Conservation (phyloP, 2,888 invertebrate genomes). For the Alviniconcha strummeri region DNA sequence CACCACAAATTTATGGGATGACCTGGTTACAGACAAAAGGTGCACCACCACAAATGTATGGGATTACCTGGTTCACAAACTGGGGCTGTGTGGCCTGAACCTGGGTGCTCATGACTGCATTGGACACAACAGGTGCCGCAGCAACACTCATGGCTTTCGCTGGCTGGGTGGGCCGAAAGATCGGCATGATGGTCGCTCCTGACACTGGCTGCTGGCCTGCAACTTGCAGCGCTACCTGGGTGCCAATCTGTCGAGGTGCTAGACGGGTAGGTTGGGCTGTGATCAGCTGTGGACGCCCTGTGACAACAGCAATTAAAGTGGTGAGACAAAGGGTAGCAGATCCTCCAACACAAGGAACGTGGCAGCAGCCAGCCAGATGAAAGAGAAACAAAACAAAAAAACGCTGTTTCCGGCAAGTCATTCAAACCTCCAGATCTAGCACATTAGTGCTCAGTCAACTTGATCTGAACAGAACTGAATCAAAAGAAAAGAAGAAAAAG, state of each 20-base stretch:
- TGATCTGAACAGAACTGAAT: too few species aligned
- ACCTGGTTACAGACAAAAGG: too few species aligned
- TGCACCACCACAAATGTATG: not conserved
- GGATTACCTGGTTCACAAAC: conserved; percentile 30
- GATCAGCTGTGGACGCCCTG: conserved; percentile 27
- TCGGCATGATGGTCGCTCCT: conserved; percentile 20
- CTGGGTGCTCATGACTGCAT: conserved; percentile 8
- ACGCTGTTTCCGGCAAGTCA: too few species aligned
- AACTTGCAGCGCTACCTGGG: conserved; percentile 30
- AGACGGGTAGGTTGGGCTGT: conserved; percentile 24
- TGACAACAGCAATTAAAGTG: too few species aligned
- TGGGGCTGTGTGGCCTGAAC: conserved; percentile 15
- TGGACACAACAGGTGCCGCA: not conserved
- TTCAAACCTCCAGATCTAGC: too few species aligned
- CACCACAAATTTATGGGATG: too few species aligned
- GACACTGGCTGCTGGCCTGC: conserved; percentile 27
- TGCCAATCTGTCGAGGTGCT: conserved; percentile 18
- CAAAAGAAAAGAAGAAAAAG: too few species aligned
- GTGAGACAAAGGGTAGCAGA: not conserved
- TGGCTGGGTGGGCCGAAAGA: conserved; percentile 23
- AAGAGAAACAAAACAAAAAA: too few species aligned
- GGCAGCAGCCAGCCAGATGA: too few species aligned
- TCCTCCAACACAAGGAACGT: not conserved
- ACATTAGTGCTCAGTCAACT: too few species aligned
- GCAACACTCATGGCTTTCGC: conserved; percentile 5